Conservation (phyloP, 2,113 vertebrate species). For the Corydoras sp. region DNA sequence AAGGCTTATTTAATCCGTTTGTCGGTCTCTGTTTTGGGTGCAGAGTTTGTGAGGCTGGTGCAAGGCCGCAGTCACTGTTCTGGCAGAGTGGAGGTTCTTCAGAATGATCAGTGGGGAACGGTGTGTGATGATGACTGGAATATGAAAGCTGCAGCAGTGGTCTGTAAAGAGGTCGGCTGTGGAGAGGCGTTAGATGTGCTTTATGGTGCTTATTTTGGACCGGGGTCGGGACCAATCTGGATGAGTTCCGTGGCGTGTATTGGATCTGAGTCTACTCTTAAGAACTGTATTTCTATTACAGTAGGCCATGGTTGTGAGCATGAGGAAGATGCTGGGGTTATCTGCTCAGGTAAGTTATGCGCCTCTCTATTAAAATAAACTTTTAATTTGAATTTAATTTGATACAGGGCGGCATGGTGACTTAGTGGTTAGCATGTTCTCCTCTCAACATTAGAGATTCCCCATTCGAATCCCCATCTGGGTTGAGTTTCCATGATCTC, state of each 20-base stretch:
- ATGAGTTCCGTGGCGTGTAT: neutral
- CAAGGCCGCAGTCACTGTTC: slow-evolving; percentile 2
- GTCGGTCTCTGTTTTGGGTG: neutral
- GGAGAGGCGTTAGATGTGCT: slow-evolving; percentile 23
- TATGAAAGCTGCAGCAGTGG: slow-evolving; percentile 13
- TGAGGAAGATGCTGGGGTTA: slow-evolving; percentile 18
- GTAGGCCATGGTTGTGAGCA: neutral
- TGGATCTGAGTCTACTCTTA: slow-evolving; percentile 3
- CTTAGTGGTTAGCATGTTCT: too few relatives aligned
- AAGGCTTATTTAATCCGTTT: neutral
- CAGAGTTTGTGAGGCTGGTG: slow-evolving; percentile 10
- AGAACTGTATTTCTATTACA: neutral
- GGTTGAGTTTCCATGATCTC: too few relatives aligned
- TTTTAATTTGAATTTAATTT: too few relatives aligned
- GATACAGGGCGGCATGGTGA: too few relatives aligned
- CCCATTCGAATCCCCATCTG: too few relatives aligned
- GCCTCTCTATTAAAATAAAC: too few relatives aligned
- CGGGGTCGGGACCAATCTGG: neutral
- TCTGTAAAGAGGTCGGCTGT: slow-evolving; percentile 32
- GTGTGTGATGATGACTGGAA: slow-evolving; percentile 20
- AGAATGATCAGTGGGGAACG: neutral
- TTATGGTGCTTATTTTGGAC: slow-evolving; percentile 12
- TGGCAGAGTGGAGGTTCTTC: slow-evolving; percentile 18
- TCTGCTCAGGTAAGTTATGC: slow-evolving; percentile 10
- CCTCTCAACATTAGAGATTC: too few relatives aligned